A percentile compares a stretch with the other conserved stretches of the same genome.
Conservation (phyloP, 2,113 vertebrate species). For the Perccottus glenii region DNA sequence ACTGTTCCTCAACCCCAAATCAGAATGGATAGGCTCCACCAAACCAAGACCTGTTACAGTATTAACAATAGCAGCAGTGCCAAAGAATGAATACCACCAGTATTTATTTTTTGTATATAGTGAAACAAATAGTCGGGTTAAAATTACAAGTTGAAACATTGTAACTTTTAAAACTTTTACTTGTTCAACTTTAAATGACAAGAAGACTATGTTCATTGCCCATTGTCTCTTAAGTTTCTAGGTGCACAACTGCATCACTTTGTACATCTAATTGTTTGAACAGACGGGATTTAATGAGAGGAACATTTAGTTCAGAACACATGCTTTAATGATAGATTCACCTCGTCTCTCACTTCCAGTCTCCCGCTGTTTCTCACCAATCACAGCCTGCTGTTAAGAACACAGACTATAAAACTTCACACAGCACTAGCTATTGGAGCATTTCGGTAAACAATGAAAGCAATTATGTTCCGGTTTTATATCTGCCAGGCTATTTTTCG, state of each 20-base stretch:
- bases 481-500: background rate
- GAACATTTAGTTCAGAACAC: background rate
- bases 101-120: no score
- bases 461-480: slow-evolving; percentile 2
- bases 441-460: slow-evolving; percentile 6
- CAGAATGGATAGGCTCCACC: no score
- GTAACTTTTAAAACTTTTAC: no score
- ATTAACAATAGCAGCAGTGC: no score
- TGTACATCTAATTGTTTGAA: background rate
- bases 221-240: no score
- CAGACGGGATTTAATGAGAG: background rate
- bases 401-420: background rate
- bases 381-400: background rate
- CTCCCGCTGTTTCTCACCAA: background rate
- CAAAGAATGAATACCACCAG: no score
- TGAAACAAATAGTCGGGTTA: no score
- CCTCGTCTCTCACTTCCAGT: background rate
- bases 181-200: no score
- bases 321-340: background rate
- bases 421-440: background rate
- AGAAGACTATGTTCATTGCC: no score
- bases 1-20: no score
- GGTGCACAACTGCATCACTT: background rate
- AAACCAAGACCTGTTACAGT: no score
- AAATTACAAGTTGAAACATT: no score